Evolutionary conservation across 2,113 vertebrate genomes (phyloP).

Genomic region (Uria aalge): DNA sequence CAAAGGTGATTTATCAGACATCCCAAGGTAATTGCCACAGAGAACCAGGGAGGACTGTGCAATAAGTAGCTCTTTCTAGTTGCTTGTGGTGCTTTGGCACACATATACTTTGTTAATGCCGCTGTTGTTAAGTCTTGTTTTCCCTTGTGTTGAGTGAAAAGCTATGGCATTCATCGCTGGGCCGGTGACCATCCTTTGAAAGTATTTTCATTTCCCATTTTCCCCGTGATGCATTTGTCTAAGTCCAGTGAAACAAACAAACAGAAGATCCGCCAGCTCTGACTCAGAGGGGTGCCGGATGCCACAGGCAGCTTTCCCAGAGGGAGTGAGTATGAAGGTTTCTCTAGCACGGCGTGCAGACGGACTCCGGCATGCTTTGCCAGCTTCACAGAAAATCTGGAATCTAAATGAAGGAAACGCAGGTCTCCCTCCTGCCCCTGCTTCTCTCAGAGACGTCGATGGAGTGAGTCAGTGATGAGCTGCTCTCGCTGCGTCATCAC

Average conservation of each 20-base stretch:
- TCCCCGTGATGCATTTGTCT: neutral
- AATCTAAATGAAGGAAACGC: neutral
- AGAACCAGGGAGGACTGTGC: neutral
- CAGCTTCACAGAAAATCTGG: neutral
- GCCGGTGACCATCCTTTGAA: neutral
- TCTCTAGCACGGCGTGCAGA: neutral
- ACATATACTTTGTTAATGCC: neutral
- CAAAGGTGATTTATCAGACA: neutral
- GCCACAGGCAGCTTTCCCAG: neutral
- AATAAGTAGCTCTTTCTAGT: neutral
- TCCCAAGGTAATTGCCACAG: neutral
- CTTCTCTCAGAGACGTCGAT: neutral
- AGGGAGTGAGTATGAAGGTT: neutral
- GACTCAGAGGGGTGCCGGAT: conserved; percentile 7
- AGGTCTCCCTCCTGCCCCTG: neutral
- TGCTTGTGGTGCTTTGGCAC: neutral
- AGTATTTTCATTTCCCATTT: neutral
- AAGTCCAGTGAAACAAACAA: neutral
- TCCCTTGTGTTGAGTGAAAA: neutral
- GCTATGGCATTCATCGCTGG: accelerated
- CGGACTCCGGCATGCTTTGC: neutral
- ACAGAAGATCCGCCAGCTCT: neutral
- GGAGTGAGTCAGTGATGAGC: conserved; percentile 53
- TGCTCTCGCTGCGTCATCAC: neutral
- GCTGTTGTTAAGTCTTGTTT: neutral